Evolutionary conservation across 2,888 invertebrate species (phyloP).

Genomic region (Oscheius sp.): DNA sequence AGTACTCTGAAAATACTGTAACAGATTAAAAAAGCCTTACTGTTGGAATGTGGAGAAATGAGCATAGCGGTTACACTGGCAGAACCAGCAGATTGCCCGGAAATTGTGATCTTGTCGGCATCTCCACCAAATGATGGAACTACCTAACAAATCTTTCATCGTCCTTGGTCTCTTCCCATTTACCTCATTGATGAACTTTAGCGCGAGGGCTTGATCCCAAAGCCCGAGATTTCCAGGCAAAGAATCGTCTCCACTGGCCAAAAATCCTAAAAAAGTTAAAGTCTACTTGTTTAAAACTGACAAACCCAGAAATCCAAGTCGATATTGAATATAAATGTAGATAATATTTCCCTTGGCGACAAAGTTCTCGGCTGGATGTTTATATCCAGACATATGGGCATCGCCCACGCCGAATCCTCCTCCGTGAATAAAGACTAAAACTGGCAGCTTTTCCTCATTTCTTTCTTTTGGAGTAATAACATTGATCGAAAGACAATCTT

Average conservation of each 20-base stretch:
- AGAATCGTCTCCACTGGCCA: slow-evolving; percentile 51
- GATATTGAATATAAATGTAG: slow-evolving; percentile 59
- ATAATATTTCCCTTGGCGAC: slow-evolving; percentile 53
- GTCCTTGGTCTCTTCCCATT: background rate
- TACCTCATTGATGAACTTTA: slow-evolving; percentile 58
- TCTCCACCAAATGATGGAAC: slow-evolving; percentile 61
- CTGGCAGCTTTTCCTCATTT: slow-evolving; percentile 46
- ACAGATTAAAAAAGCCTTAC: slow-evolving; percentile 36
- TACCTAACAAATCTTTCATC: slow-evolving; percentile 15
- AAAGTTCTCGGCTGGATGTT: slow-evolving; percentile 52
- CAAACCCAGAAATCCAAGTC: slow-evolving; percentile 57
- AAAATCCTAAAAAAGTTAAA: slow-evolving; percentile 44
- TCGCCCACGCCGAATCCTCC: slow-evolving; percentile 58
- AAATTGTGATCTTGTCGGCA: slow-evolving; percentile 49
- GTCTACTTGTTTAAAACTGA: no score
- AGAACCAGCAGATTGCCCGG: slow-evolving; percentile 60
- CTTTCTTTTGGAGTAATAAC: slow-evolving; percentile 49
- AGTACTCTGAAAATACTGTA: slow-evolving; percentile 44
- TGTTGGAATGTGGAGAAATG: slow-evolving; percentile 59
- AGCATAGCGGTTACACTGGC: slow-evolving; percentile 52
- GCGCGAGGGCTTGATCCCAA: slow-evolving; percentile 59
- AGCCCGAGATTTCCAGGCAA: slow-evolving; percentile 59
- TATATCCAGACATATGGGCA: slow-evolving; percentile 47
- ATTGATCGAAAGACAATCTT: slow-evolving; percentile 59
- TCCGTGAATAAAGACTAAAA: slow-evolving; percentile 57